Conservation (phyloP, 30 jellyfish, hydroid and myxozoan genomes). For the Aurelia coerulea region DNA sequence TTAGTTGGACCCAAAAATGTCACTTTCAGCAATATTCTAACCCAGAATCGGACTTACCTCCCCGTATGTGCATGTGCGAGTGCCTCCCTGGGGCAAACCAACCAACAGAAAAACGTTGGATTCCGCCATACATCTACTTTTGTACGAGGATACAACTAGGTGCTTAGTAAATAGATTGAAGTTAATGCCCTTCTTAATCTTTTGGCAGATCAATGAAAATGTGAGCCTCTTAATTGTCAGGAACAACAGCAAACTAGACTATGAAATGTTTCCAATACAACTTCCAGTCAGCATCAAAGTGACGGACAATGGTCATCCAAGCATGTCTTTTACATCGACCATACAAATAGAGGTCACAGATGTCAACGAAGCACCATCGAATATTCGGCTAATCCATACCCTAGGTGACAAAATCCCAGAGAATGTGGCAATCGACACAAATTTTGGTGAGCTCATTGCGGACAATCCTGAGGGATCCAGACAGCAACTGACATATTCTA, state of each 20-base stretch:
- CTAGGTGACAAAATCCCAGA: constrained; percentile 46
- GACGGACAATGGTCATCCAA: constrained; percentile 72
- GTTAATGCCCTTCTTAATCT: neutral
- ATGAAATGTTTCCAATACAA: constrained; percentile 66
- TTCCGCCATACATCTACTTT: too few species aligned
- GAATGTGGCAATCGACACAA: constrained; percentile 47
- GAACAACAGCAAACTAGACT: constrained; percentile 57
- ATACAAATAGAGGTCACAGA: constrained; percentile 68
- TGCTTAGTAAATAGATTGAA: too few species aligned
- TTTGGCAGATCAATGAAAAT: constrained; percentile 9
- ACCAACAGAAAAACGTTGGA: too few species aligned
- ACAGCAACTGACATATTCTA: constrained; percentile 44
- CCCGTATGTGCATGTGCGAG: too few species aligned
- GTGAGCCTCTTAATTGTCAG: constrained; percentile 47
- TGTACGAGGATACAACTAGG: too few species aligned
- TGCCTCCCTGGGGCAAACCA: too few species aligned
- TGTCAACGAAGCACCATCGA: constrained; percentile 91
- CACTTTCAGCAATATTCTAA: too few species aligned
- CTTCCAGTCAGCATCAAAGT: constrained; percentile 48
- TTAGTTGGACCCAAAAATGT: too few species aligned
- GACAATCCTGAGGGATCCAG: constrained; percentile 86
- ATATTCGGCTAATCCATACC: constrained; percentile 46
- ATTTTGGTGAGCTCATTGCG: constrained; percentile 71
- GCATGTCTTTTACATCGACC: constrained; percentile 40
- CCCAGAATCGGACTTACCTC: too few species aligned